These are phyloP conservation scores for Aegypius monachus DNA, from an alignment of 2,113 vertebrate species.

Conservation along the genomic window DNA sequence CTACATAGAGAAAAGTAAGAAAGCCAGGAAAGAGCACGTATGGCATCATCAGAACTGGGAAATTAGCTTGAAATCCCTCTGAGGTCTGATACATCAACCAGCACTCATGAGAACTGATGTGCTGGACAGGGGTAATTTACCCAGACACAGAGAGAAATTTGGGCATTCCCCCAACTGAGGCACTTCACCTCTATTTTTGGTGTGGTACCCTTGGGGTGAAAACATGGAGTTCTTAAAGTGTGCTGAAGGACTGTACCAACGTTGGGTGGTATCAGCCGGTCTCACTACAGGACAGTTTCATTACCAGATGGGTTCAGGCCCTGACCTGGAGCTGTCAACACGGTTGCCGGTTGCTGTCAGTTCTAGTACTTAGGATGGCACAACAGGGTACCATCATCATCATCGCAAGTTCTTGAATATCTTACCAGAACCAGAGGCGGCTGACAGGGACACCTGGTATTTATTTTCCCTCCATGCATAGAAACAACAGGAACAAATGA, in stretches of 20 bases:
- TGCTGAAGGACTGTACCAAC: neutral
- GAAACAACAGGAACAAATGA: neutral
- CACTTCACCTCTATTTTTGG: neutral
- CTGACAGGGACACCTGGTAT: neutral
- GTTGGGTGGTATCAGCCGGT: rapidly evolving
- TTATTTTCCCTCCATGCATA: neutral
- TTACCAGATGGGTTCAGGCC: neutral
- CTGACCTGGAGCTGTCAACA: neutral
- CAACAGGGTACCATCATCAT: rapidly evolving
- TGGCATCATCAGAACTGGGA: neutral
- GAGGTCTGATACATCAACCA: rapidly evolving
- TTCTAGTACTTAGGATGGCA: neutral
- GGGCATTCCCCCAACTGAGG: neutral
- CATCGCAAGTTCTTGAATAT: neutral
- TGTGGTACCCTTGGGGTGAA: neutral
- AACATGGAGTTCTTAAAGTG: neutral
- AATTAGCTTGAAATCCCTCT: neutral
- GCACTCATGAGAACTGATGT: rapidly evolving
- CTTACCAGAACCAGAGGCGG: neutral
- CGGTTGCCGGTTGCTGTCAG: rapidly evolving
- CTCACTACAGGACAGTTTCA: neutral
- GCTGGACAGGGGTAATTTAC: neutral
- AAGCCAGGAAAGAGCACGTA: neutral
- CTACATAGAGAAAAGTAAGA: conserved; percentile 40
- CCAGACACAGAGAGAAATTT: no score